These are phyloP conservation scores for Podarcis siculus DNA, from an alignment of 2,797 vertebrate genomes.

Conservation along the genomic window DNA sequence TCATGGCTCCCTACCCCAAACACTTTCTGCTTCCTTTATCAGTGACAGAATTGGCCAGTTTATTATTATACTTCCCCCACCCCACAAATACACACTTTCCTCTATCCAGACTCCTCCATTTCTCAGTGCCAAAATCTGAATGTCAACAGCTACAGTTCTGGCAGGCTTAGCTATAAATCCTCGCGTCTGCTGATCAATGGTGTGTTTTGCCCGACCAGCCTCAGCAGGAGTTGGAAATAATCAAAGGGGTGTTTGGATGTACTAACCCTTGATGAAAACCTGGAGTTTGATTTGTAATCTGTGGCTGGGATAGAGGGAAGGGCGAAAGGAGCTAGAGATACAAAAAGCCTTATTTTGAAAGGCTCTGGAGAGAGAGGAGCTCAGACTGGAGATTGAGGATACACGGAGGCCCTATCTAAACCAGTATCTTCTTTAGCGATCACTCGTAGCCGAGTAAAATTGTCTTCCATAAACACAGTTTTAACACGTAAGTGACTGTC, in stretches of 20 bases:
- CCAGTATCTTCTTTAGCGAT: no score
- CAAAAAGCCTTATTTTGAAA: no score
- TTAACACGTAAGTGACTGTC: no score
- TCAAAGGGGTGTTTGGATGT: constrained; percentile 33
- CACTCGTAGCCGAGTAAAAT: no score
- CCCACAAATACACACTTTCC: not conserved
- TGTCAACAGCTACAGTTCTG: constrained; percentile 28
- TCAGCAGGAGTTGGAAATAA: constrained; percentile 43
- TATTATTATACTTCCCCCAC: constrained; percentile 12
- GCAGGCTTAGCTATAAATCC: constrained; percentile 19
- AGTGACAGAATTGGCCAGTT: not conserved
- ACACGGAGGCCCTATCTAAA: no score
- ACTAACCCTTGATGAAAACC: constrained; percentile 47
- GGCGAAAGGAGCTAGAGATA: not conserved
- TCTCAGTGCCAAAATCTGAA: constrained; percentile 59
- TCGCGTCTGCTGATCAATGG: constrained; percentile 51
- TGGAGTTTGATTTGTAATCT: constrained; percentile 4
- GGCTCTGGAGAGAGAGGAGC: no score
- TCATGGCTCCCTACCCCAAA: not conserved
- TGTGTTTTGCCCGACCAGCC: constrained; percentile 35
- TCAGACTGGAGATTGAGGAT: no score
- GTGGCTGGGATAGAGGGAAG: not conserved
- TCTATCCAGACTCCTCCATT: constrained; percentile 54
- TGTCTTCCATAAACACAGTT: no score
- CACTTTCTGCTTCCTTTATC: not conserved